Base-by-base conservation (phyloP, 2,797 vertebrate genomes). In the Emys orbicularis region DNA sequence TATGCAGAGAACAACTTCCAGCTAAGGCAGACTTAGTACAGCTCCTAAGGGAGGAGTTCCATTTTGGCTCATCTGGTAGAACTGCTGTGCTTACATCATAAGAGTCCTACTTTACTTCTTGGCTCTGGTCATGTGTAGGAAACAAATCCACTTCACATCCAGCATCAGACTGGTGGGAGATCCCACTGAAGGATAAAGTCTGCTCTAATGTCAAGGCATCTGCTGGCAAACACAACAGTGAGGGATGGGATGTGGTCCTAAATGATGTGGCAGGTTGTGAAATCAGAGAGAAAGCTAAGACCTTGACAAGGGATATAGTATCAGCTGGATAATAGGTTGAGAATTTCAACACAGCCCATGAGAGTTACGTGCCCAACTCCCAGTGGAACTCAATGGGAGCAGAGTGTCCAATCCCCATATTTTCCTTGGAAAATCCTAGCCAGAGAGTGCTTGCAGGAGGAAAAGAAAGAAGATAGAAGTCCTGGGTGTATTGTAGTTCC, bases 41-140 rank as follows among this genome's bases (percentile, higher is more conserved):
- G 61, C 34, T 81, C 23, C 31, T 85, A 80, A n/a, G 12, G 84
- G 31, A 37, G 41, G 5, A 1, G 6, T 8, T 10, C 29, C 5
- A 4, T 84, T 72, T 59, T 59, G 84, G 12, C 12, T 53, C 53
- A 68, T 3, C 29, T 68, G 34, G 61, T 65, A 65, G 61, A 65
- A 65, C 61, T 0, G 0, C 5, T 34, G 57, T 19, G 50, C 3
- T 13, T 5, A 52, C n/a, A 86, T 19, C 9, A 41, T 0, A 0
- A 77, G 53, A 37, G 44, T 6, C 3, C 27, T 25, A 27, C n/a
- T 13, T 85, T 50, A 54, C 21, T 57, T 19, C n/a, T 77, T 74
- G 8, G 8, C 15, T 44, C 18, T 34, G n/a, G 47, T 65, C 53
- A n/a, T 72, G 12, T 2, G 5, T 23, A 37, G 31, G 50, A 90